Evolutionary conservation across 2,888 invertebrate species (phyloP), one percentile per base, ranked within the genome.

Genomic region (Thyatira batis): DNA sequence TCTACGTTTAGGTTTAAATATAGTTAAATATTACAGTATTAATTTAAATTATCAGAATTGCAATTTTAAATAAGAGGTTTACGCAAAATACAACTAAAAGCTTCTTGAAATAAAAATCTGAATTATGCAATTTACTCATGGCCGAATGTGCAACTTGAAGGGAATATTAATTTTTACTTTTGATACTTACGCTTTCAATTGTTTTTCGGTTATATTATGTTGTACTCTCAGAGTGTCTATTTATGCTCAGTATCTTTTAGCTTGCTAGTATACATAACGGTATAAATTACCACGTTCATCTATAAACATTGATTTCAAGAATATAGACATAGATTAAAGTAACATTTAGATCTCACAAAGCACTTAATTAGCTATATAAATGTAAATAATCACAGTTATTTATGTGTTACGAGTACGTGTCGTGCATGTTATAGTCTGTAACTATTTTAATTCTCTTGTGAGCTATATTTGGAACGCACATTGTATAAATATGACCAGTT

Each of bases 401-500:
- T 48, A 48, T 28, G 48, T 17, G 28, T 27, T 48, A 39, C 54
- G 59, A 51, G 33, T 53, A 58, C 54, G 10, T 63, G 55, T 54
- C 55, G 54, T 56, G 58, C 59, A 55, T 58, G 64, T 49, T 17
- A 50, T 62, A 69, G 61, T 63, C 65, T 57, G 61, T 65, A 61
- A 58, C 73, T 73, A 73, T 73, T 71, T 69, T 57, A 57, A 65
- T 70, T 65, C 55, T 50, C 50, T 20, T n/a, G 30, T 61, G 53
- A 45, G 58, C 82, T 87, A 87, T 85, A 84, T 84, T 82, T 81
- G 76, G 80, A 78, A 62, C 57, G 65, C 52, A 55, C 65, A 68
- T 69, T 71, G 69, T 76, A 70, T 76, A 74, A 77, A 82, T 80
- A 78, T 75, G 71, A 77, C 81, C 77, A 79, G 80, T 84, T 76